phyloP scores from a whole-genome alignment of 2,113 vertebrate genomes.

The Tychaedon coryphoeus region DNA sequence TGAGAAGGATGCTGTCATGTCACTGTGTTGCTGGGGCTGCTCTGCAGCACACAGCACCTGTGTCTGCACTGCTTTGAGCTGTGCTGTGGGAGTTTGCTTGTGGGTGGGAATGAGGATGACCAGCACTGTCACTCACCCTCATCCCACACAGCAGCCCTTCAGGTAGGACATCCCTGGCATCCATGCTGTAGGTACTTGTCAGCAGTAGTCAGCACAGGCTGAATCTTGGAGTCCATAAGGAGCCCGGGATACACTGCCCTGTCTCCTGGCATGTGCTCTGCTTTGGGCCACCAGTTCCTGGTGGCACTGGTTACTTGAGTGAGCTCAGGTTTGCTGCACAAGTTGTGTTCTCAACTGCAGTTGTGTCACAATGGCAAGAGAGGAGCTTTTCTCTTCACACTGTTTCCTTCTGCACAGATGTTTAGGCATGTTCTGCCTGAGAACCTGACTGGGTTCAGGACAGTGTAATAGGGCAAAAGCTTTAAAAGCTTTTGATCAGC shows the following conservation, averaged over 20 bases:
- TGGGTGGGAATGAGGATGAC: neutral
- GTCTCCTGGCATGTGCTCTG: fast-evolving
- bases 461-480: neutral
- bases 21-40: neutral
- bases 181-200: neutral
- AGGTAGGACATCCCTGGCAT: neutral
- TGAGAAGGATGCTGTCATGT: neutral
- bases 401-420: neutral
- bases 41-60: neutral
- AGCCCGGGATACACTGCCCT: neutral
- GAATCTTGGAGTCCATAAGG: neutral
- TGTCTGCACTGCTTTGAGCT: neutral
- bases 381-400: neutral
- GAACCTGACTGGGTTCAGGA: neutral
- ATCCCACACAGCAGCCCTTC: neutral
- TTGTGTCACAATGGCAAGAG: neutral
- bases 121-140: neutral
- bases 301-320: neutral
- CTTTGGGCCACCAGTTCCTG: neutral
- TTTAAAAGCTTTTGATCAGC: neutral
- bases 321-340: neutral
- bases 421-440: neutral
- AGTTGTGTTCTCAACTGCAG: neutral
- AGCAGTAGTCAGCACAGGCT: neutral
- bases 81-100: neutral